These are phyloP conservation scores for Monopis laevigella DNA, from an alignment of 2,888 invertebrate genomes.

Conservation along the genomic window DNA sequence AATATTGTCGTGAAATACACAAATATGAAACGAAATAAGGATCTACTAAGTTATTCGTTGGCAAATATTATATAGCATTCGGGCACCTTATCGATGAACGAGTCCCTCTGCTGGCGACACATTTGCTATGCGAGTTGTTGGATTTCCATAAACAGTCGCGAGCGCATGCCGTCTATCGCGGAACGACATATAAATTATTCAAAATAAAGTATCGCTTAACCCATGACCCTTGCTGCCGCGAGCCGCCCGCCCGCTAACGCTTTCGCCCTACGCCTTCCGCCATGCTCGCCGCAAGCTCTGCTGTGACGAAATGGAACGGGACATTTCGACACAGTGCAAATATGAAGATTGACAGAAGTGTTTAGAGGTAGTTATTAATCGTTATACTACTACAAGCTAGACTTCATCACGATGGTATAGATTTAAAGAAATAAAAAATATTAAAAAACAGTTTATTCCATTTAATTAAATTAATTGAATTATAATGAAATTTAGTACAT, in stretches of 20 bases:
- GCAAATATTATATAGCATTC: conserved; percentile 48
- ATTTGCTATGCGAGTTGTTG: conserved; percentile 65
- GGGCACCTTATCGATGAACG: conserved; percentile 44
- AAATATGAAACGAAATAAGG: too few relatives aligned
- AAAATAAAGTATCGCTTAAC: conserved; percentile 69
- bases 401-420: too few relatives aligned
- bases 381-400: too few relatives aligned
- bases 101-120: conserved; percentile 54
- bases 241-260: conserved; percentile 17
- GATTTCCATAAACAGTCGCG: conserved; percentile 66
- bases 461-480: too few relatives aligned
- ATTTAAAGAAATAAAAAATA: too few relatives aligned
- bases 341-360: not conserved
- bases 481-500: too few relatives aligned
- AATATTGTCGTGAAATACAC: too few relatives aligned
- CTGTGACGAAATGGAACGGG: too few relatives aligned
- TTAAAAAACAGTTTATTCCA: too few relatives aligned
- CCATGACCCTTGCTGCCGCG: conserved; percentile 47
- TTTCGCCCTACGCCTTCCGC: not conserved
- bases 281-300: not conserved
- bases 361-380: too few relatives aligned
- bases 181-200: conserved; percentile 66
- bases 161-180: conserved; percentile 63
- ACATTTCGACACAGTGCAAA: too few relatives aligned
- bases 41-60: too few relatives aligned